A percentile compares a stretch with the other conserved stretches of the same genome.
Evolutionary conservation across 2,888 invertebrate species (phyloP).

Genomic region (Megalurothrips usitatus): DNA sequence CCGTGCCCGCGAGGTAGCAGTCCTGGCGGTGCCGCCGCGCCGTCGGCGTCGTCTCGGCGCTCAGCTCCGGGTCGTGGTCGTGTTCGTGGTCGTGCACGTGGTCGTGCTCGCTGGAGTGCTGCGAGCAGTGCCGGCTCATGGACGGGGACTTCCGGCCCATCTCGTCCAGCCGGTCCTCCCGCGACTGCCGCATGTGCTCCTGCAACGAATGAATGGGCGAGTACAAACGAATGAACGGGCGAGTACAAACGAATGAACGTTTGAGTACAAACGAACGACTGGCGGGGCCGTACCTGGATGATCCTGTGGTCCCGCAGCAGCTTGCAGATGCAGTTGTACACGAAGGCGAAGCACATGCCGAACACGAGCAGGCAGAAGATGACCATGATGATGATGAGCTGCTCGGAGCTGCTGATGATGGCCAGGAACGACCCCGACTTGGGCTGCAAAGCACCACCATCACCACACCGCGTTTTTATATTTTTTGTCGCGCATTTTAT

Average conservation of each 20-base stretch:
- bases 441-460: slow-evolving; percentile 41
- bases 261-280: no score
- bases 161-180: slow-evolving; percentile 72
- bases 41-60: not conserved
- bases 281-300: slow-evolving; percentile 61
- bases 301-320: slow-evolving; percentile 80
- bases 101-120: slow-evolving; percentile 7
- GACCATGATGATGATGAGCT: slow-evolving; percentile 80
- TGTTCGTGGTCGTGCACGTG: not conserved
- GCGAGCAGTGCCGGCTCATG: slow-evolving; percentile 13
- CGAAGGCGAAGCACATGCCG: slow-evolving; percentile 82
- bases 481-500: slow-evolving; percentile 25
- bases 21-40: not conserved
- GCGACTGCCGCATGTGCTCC: slow-evolving; percentile 72
- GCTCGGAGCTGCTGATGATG: slow-evolving; percentile 50
- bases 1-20: slow-evolving; percentile 12
- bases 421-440: slow-evolving; percentile 38
- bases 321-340: slow-evolving; percentile 82
- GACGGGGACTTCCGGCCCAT: slow-evolving; percentile 49
- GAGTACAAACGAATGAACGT: no score
- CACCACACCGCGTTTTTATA: not conserved
- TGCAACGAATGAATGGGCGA: slow-evolving; percentile 42
- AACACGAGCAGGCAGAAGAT: slow-evolving; percentile 82
- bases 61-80: not conserved
- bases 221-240: no score